phyloP scores from a whole-genome alignment of 30 jellyfish, hydroid and myxozoan species.

The Pelagia noctiluca region DNA sequence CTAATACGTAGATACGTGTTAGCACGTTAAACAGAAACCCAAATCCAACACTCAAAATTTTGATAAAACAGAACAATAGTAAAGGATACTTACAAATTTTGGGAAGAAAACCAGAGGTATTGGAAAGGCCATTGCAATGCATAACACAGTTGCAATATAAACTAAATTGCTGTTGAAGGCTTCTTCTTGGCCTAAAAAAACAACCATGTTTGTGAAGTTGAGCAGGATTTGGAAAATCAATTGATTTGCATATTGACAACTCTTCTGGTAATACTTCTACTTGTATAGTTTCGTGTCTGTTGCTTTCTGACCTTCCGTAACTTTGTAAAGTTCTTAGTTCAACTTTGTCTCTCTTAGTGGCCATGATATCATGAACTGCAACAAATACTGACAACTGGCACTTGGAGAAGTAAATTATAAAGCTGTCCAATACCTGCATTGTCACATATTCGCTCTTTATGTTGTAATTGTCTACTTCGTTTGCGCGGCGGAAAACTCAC shows the following conservation, averaged over 20 bases:
- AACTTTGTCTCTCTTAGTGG: not conserved
- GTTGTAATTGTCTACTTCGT: no score
- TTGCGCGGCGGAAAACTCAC: no score
- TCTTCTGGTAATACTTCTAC: no score
- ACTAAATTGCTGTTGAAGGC: constrained; percentile 52
- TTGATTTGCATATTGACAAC: not conserved
- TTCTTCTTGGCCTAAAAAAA: not conserved
- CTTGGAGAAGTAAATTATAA: no score
- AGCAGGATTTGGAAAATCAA: not conserved
- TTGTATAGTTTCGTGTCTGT: no score
- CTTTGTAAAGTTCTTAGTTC: not conserved
- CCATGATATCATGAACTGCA: not conserved
- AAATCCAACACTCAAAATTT: no score
- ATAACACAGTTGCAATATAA: constrained; percentile 32
- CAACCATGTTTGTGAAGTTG: not conserved
- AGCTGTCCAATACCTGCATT: no score
- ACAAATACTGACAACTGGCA: no score
- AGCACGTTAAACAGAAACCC: not conserved
- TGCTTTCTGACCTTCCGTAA: constrained; percentile 19
- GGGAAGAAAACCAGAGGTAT: constrained; percentile 75
- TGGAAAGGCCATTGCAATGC: constrained; percentile 54
- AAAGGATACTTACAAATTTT: constrained; percentile 44
- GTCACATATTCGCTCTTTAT: no score
- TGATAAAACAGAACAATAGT: no score
- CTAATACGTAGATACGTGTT: not conserved